phyloP scores from a whole-genome alignment of 37 sponge, comb jelly and placozoan genomes.

The Dysidea cf. avara region DNA sequence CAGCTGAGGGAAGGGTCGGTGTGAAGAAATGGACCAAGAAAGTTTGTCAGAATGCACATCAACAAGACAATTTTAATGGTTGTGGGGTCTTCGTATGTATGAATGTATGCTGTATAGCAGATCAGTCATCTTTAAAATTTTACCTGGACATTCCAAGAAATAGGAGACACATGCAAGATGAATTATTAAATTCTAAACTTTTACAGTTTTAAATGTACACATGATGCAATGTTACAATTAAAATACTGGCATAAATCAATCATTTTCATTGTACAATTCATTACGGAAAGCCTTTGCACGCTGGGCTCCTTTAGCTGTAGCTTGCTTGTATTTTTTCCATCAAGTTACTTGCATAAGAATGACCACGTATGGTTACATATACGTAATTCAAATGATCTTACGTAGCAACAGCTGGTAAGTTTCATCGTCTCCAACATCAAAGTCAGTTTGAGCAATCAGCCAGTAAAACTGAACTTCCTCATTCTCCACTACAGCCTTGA shows the following conservation, averaged over 20 bases:
- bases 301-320: slow-evolving; percentile 23
- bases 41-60: no score
- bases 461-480: slow-evolving; percentile 8
- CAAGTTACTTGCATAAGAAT: slow-evolving; percentile 27
- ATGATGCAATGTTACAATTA: no score
- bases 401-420: background rate
- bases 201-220: no score
- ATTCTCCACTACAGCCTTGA: no score
- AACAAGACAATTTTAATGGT: no score
- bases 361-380: slow-evolving; percentile 41
- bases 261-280: slow-evolving; percentile 5
- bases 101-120: no score
- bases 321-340: slow-evolving; percentile 47
- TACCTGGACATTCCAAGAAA: background rate
- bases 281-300: slow-evolving; percentile 35
- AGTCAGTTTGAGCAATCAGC: background rate
- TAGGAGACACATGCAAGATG: background rate
- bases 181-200: no score
- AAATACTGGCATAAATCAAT: background rate
- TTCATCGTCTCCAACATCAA: slow-evolving; percentile 11
- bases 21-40: no score
- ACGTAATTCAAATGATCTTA: slow-evolving; percentile 22
- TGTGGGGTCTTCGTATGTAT: no score
- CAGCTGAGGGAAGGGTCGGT: no score
- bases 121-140: no score